Conservation (phyloP, 2,113 vertebrate species). For the Illadopsis cleaveri region DNA sequence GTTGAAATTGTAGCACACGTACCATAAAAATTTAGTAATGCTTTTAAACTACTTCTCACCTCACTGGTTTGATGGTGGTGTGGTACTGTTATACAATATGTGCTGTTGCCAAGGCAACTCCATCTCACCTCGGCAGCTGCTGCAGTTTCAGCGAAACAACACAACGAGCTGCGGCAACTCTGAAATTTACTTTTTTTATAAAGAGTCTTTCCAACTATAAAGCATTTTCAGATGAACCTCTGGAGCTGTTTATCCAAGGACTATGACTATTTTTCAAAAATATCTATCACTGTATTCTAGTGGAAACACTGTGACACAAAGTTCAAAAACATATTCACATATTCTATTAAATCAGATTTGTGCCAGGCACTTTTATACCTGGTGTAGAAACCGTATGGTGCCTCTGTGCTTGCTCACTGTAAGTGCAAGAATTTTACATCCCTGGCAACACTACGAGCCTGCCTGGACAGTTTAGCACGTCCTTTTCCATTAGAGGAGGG, state of each 20-base stretch:
- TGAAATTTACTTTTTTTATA: neutral
- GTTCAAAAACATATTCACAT: neutral
- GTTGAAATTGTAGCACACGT: conserved; percentile 46
- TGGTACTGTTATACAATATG: conserved; percentile 46
- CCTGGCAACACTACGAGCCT: neutral
- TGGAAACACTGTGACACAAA: neutral
- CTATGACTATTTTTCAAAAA: neutral
- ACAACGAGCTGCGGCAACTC: neutral
- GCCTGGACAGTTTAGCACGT: neutral
- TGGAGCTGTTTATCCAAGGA: neutral
- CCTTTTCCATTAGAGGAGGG: neutral
- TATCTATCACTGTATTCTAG: neutral
- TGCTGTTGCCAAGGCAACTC: conserved; percentile 48
- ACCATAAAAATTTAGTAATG: conserved; percentile 58
- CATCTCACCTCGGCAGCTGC: conserved; percentile 55
- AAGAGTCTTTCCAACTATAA: conserved; percentile 24
- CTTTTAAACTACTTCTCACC: conserved; percentile 64
- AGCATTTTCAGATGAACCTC: conserved; percentile 19
- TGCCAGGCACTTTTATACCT: conserved; percentile 7
- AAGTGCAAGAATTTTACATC: conserved; percentile 15
- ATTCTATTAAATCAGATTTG: neutral
- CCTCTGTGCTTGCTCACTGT: neutral
- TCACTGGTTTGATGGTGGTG: conserved; percentile 42
- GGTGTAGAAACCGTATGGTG: neutral
- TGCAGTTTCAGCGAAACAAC: neutral